Evolutionary conservation across 30 jellyfish, hydroid and myxozoan genomes (phyloP), one percentile per base, ranked within the genome.

Genomic region (Turritopsis dohrnii): DNA sequence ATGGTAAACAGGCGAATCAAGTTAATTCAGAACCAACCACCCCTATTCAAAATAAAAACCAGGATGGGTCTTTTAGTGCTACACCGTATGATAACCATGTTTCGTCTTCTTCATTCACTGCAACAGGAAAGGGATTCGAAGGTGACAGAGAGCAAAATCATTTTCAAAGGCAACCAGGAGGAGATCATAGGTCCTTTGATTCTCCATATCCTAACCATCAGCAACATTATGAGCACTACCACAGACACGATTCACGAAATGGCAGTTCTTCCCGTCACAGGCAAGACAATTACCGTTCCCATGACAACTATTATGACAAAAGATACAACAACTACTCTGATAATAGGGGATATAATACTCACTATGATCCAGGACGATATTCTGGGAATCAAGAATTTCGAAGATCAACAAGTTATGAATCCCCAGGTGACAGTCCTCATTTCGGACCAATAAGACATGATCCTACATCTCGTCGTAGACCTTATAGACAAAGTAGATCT

Each of bases 371-470:
- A n/a, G 31, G 30, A 21, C 9, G 77, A 69, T n/a, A 69, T 69
- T 80, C 87, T 24, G 54, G 21, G 20, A 66, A 52, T 53, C 87
- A 80, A 3, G 24, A 21, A 1, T 19, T 79, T 18, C 22, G 79
- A 21, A 26, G 29, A 21, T n/a, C 54, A 21, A 65, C 79, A 41
- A 26, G 20, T 19, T 79, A 76, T 22, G 52, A 29, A 41, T 53
- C 81, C 1, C 80, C 87, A 21, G 17, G 30, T 7, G 30, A 19
- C 19, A 69, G 30, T 27, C 53, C 71, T 41, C 76, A 66, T 16
- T 80, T 28, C 26, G 87, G 87, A 52, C 87, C 87, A 52, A 65
- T 28, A n/a, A 80, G 87, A 53, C 75, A 80, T 80, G 87, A 80
- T 80, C 72, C 29, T 1, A 28, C 28, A 18, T 69, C 87, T 0